These are phyloP conservation scores for Montifringilla adamsi DNA, from an alignment of 2,113 vertebrate species.

Conservation along the genomic window DNA sequence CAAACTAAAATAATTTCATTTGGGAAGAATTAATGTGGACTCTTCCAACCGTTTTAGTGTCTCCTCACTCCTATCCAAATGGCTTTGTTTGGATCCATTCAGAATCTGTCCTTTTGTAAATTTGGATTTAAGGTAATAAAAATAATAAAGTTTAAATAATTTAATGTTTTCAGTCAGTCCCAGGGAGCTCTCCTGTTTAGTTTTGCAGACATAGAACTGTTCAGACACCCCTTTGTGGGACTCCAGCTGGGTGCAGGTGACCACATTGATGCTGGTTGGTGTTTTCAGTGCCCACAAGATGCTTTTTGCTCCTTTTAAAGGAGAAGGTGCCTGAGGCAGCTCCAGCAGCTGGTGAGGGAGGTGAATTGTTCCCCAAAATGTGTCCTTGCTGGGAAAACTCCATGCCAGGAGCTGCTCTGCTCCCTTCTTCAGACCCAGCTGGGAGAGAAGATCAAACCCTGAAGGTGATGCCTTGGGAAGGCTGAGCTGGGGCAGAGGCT, in stretches of 20 bases:
- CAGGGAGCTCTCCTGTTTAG: background rate
- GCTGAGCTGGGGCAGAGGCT: too few species aligned
- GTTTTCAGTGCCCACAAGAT: constrained; percentile 42
- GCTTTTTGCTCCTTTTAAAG: constrained; percentile 67
- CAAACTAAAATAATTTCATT: background rate
- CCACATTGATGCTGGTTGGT: background rate
- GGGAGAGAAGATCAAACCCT: constrained; percentile 27
- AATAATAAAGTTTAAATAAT: background rate
- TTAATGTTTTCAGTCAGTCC: background rate
- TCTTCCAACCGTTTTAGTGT: background rate
- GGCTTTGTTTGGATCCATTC: background rate
- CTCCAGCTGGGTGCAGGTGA: background rate
- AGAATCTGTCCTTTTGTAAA: background rate
- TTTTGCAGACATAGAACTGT: constrained; percentile 28
- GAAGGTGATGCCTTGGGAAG: background rate
- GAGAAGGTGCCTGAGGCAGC: constrained; percentile 50
- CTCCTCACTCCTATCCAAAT: background rate
- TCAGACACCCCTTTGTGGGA: background rate
- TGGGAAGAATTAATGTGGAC: background rate
- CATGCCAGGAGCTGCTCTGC: constrained; percentile 48
- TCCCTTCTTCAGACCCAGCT: constrained; percentile 63
- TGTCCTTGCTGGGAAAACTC: background rate
- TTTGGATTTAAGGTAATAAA: background rate
- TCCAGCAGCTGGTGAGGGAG: constrained; percentile 57
- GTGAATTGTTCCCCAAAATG: constrained; percentile 58